Base-by-base conservation (phyloP, 2,797 vertebrate species). In the Coregonus suidteri region DNA sequence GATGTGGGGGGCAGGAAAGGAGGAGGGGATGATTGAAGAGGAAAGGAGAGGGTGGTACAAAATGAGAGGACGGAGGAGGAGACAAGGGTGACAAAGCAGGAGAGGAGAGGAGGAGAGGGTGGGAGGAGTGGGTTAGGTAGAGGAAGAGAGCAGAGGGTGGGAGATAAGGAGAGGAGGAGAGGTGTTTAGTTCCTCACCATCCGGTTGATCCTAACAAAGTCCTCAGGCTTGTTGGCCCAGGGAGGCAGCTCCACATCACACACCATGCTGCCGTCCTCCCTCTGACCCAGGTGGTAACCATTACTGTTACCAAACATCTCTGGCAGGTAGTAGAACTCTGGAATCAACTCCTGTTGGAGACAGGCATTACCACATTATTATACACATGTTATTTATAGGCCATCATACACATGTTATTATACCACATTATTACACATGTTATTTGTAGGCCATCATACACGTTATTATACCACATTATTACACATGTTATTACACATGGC, bases 291-390 rank as follows among this genome's bases (percentile, higher is more conserved):
- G 83, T 95, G 95, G 88, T 97, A 99, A 41, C 94, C 95, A 30
- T 97, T 99, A 83, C 94, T 98, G 95, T 99, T 99, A 88, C 98
- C 96, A 89, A 99, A 98, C 98, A 99, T 99, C 93, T 99, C 98
- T 0, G 98, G 98, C 71, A 99, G 94, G 90, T 99, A 99, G 92
- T 96, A 99, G 94, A 99, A 99, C 91, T 99, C 98, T 7, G 98
- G 98, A 90, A 97, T 97, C 87, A 99, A 92, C 71, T 99, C 98
- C 98, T 99, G 82, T 16, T 14, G 78, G 74, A 62, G 7, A 52
- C 13, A 25, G 0, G n/a, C 59, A 62, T 62, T 20, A 62, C 59
- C 20, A 62, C 59, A 62, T 62, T 25, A 62, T 62, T 25, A 25
- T 62, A 20, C 59, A 62, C 59, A 62, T 62, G 6, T 47, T 11